phyloP scores from a whole-genome alignment of 1,140 invertebrate species.

The Amyelois transitella region DNA sequence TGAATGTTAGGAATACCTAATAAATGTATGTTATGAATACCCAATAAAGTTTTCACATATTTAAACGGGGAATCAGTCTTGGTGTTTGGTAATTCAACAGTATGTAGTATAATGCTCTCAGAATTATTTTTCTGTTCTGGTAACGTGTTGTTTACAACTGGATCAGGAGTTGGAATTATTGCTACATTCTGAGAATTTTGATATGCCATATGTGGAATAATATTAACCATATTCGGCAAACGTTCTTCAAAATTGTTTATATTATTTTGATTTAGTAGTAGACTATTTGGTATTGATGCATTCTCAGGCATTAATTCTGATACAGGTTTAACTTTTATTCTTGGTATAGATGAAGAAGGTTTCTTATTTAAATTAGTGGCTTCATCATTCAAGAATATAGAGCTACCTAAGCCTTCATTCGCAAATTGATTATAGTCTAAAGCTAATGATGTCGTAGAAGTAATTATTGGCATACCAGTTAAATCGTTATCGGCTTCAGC shows the following conservation, averaged over 20 bases:
- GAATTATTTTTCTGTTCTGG: constrained; percentile 3
- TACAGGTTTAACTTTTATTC: constrained; percentile 57
- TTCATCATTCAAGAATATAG: not conserved
- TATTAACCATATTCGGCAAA: not conserved
- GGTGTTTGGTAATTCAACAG: constrained; percentile 45
- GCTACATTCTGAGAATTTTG: constrained; percentile 1
- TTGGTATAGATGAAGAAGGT: constrained; percentile 13
- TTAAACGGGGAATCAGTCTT: constrained; percentile 43
- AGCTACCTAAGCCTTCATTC: constrained; percentile 5
- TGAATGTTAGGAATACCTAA: too few species aligned
- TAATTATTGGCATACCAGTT: constrained; percentile 39
- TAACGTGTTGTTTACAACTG: not conserved
- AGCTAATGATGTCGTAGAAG: constrained; percentile 39
- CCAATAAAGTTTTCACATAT: constrained; percentile 45
- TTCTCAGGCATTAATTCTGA: constrained; percentile 47
- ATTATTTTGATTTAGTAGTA: not conserved
- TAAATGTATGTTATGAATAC: constrained; percentile 41
- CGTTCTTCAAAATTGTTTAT: not conserved
- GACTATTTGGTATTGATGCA: not conserved
- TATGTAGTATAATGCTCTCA: constrained; percentile 38
- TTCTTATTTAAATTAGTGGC: not conserved
- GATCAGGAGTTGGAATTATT: not conserved
- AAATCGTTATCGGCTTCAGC: not conserved
- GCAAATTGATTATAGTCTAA: constrained; percentile 1
- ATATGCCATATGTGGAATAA: not conserved